Conservation (phyloP, 1,140 invertebrate genomes). For the honey bee (Apis mellifera) region DNA sequence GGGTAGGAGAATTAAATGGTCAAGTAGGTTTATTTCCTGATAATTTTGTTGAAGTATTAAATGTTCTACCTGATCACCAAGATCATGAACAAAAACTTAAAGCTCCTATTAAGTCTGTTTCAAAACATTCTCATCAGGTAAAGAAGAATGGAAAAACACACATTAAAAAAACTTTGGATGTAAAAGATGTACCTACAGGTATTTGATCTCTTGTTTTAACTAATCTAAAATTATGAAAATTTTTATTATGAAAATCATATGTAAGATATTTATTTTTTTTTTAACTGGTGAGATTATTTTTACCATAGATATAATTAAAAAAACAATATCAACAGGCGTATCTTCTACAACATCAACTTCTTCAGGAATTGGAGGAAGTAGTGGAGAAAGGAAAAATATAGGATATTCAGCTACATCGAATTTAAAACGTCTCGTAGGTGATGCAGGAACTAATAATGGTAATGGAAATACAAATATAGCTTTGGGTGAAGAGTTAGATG, state of each 20-base stretch:
- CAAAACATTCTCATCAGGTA: constrained; percentile 62
- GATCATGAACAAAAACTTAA: constrained; percentile 70
- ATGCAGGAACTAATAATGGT: constrained; percentile 67
- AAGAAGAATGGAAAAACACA: constrained; percentile 75
- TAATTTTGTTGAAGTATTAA: constrained; percentile 93
- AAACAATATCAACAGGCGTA: constrained; percentile 49
- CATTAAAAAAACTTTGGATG: constrained; percentile 72
- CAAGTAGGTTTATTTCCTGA: constrained; percentile 97
- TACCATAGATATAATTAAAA: constrained; percentile 50
- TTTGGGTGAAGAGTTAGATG: constrained; percentile 82
- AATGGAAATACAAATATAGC: constrained; percentile 63
- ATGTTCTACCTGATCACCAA: constrained; percentile 63
- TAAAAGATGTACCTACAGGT: constrained; percentile 57
- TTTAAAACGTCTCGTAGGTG: constrained; percentile 73
- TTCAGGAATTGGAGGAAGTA: constrained; percentile 41
- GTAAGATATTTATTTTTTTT: neutral
- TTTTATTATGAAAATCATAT: neutral
- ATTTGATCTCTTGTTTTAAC: constrained; percentile 23
- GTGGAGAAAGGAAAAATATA: constrained; percentile 68
- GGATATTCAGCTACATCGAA: constrained; percentile 71
- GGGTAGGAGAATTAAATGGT: constrained; percentile 96
- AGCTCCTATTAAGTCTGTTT: constrained; percentile 56
- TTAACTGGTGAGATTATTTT: neutral
- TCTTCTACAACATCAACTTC: constrained; percentile 56
- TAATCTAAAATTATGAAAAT: neutral